These are phyloP conservation scores for Heloderma charlesbogerti DNA, from an alignment of 2,113 vertebrate genomes.

Conservation along the genomic window DNA sequence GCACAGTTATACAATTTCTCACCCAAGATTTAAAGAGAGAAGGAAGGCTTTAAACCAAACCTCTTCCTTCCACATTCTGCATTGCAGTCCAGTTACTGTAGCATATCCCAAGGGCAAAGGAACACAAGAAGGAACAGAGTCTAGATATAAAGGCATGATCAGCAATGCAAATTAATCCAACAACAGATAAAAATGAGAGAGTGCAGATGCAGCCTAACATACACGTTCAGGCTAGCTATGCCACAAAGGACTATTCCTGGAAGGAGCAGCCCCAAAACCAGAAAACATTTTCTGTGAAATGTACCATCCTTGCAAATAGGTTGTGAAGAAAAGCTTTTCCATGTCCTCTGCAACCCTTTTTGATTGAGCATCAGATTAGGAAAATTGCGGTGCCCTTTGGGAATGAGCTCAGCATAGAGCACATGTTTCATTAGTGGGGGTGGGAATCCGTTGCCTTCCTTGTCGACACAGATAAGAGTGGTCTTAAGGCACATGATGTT, in stretches of 20 bases:
- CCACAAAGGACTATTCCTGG: background rate
- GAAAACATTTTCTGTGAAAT: background rate
- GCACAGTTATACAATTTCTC: no score
- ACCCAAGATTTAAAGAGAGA: no score
- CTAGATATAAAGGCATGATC: background rate
- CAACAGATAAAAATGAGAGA: background rate
- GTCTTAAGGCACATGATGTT: background rate
- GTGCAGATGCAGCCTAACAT: background rate
- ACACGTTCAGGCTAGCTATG: background rate
- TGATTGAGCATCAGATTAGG: background rate
- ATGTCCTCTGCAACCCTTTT: background rate
- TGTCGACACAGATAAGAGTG: background rate
- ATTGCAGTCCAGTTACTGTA: background rate
- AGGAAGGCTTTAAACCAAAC: background rate
- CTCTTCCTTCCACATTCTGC: background rate
- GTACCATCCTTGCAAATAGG: background rate
- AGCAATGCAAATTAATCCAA: background rate
- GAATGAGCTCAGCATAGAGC: background rate
- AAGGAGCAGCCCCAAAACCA: background rate
- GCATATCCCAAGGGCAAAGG: background rate
- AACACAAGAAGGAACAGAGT: background rate
- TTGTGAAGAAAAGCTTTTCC: background rate
- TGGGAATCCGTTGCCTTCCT: background rate
- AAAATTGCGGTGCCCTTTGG: background rate
- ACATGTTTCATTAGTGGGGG: background rate